Evolutionary conservation across 2,888 invertebrate species (phyloP).

Genomic region (Beris chalybata): DNA sequence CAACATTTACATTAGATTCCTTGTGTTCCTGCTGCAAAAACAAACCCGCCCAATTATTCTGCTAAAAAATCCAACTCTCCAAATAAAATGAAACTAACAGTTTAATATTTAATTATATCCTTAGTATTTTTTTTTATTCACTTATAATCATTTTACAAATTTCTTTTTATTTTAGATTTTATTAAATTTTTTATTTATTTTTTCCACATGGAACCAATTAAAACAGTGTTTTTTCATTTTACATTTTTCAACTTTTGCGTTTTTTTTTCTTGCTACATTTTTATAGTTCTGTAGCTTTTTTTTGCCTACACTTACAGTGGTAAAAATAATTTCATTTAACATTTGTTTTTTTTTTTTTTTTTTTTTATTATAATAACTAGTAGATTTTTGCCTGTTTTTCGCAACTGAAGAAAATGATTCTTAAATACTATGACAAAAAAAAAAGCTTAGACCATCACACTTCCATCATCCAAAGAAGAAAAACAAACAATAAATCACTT

Average conservation of each 20-base stretch:
- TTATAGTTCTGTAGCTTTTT: slow-evolving; percentile 5
- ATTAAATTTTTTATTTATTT: slow-evolving; percentile 9
- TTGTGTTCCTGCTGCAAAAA: too few species aligned
- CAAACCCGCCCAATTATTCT: too few species aligned
- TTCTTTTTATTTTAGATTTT: slow-evolving; percentile 17
- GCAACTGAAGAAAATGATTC: background rate
- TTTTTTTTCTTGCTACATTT: slow-evolving; percentile 4
- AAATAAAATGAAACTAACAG: too few species aligned
- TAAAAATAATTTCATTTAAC: slow-evolving; percentile 24
- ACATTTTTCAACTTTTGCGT: slow-evolving; percentile 5
- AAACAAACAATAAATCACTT: slow-evolving; percentile 2
- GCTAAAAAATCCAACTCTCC: too few species aligned
- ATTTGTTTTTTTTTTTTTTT: slow-evolving; percentile 19
- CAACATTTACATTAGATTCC: too few species aligned
- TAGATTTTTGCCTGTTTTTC: slow-evolving; percentile 9
- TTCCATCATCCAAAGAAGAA: slow-evolving; percentile 33
- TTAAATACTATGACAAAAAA: slow-evolving; percentile 16
- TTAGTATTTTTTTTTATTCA: slow-evolving; percentile 21
- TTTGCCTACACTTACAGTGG: slow-evolving; percentile 16
- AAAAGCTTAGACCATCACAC: slow-evolving; percentile 37
- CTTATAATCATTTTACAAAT: slow-evolving; percentile 30
- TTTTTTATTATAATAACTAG: slow-evolving; percentile 17
- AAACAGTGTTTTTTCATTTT: background rate
- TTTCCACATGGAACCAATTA: background rate
- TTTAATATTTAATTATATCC: too few species aligned